phyloP scores from a whole-genome alignment of 2,888 invertebrate genomes.

The Hecatera dysodea region DNA sequence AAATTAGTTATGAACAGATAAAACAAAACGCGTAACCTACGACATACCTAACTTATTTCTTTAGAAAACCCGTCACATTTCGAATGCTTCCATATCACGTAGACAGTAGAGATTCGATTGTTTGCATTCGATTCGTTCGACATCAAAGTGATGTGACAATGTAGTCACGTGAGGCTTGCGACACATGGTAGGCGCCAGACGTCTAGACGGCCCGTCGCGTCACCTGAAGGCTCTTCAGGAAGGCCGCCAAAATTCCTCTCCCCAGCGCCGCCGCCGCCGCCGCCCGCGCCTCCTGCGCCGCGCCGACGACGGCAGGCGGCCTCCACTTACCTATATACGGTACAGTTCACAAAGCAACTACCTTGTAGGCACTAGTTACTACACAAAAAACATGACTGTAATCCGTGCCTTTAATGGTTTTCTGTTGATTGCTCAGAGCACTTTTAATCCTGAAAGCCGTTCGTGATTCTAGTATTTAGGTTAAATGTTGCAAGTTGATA shows the following conservation, averaged over 20 bases:
- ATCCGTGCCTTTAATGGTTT: slow-evolving; percentile 39
- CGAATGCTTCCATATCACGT: slow-evolving; percentile 4
- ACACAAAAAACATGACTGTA: slow-evolving; percentile 40
- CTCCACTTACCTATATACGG: slow-evolving; percentile 54
- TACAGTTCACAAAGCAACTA: slow-evolving; percentile 49
- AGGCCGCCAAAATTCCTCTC: slow-evolving; percentile 77
- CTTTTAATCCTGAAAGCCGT: slow-evolving; percentile 48
- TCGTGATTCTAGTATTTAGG: slow-evolving; percentile 33
- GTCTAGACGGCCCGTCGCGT: slow-evolving; percentile 83
- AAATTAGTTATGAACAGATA: slow-evolving; percentile 17
- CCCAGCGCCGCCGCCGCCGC: slow-evolving; percentile 61
- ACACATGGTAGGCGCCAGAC: slow-evolving; percentile 82
- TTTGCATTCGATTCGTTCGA: slow-evolving; percentile 41
- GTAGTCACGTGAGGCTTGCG: slow-evolving; percentile 70
- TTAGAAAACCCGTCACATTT: slow-evolving; percentile 16
- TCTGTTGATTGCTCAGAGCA: slow-evolving; percentile 33
- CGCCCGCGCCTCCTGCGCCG: too few species aligned
- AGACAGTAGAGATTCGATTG: slow-evolving; percentile 17
- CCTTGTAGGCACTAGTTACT: slow-evolving; percentile 8
- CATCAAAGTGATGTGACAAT: slow-evolving; percentile 59
- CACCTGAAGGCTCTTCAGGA: slow-evolving; percentile 85
- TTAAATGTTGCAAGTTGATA: slow-evolving; percentile 4
- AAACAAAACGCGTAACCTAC: not conserved
- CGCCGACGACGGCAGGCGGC: slow-evolving; percentile 55
- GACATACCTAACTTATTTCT: not conserved